Base-by-base conservation (phyloP, 2,888 invertebrate genomes). In the Lasioglossum figueresi region DNA sequence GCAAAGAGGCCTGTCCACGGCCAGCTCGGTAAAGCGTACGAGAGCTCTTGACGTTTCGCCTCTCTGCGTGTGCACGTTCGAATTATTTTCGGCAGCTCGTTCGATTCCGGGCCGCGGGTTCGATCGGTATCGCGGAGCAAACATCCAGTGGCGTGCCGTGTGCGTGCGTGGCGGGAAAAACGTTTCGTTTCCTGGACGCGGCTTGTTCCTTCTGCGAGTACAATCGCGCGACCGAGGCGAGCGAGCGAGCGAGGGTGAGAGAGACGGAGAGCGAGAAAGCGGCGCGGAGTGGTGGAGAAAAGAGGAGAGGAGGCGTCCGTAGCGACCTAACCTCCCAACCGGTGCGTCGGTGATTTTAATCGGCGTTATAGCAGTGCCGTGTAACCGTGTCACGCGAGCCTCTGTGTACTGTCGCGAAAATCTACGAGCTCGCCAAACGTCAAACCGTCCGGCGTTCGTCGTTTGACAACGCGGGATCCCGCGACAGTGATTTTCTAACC, bases 291-390 rank as follows among this genome's bases (percentile, higher is more conserved):
- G 76, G 72, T 52, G 79, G 79, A 77, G 80, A 63, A 19, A 31
- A 27, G 77, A 77, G 76, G 80, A 83, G 85, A 80, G 73, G 80
- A 83, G 85, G 82, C 81, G 85, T 87, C 88, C 82, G 82, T 84
- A 71, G 68, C 88, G 83, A 90, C 90, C 90, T 90, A 90, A 90
- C 90, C 90, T 90, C 85, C 82, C 83, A 84, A 85, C 88, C 90
- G 91, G 89, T 88, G 87, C 87, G 84, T 87, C 89, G 83, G 79
- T 87, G 87, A 89, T 86, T 84, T 83, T 63, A 74, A 79, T 83
- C 80, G 79, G 59, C 72, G 73, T 79, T 85, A 82, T 48, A 82
- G 74, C 76, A 79, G 72, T 56, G 78, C 59, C 82, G 76, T 86
- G 82, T 82, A 85, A 82, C 82, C 82, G 86, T 85, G 85, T 84